These are phyloP conservation scores for Pleuronectes platessa DNA, from an alignment of 2,113 vertebrate genomes.

Conservation along the genomic window DNA sequence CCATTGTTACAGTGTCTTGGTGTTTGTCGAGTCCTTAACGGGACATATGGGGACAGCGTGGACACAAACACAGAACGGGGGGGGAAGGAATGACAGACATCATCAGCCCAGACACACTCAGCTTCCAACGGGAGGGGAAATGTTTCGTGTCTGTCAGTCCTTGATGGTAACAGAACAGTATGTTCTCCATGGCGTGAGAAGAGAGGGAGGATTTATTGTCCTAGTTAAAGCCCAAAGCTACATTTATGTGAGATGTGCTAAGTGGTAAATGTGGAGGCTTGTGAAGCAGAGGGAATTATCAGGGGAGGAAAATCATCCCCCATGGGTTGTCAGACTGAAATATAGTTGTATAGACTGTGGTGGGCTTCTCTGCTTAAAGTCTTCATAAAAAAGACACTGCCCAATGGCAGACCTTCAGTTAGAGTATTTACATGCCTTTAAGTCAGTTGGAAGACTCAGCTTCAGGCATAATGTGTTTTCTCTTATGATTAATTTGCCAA, in stretches of 20 bases:
- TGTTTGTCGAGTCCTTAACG: slow-evolving; percentile 47
- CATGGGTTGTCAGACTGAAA: slow-evolving; percentile 1
- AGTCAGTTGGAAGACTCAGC: background rate
- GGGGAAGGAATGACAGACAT: slow-evolving; percentile 47
- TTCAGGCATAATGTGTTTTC: background rate
- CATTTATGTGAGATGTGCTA: slow-evolving; percentile 28
- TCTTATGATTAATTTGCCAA: background rate
- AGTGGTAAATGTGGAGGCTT: background rate
- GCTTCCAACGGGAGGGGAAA: background rate
- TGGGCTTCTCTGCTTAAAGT: background rate
- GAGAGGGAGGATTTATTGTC: slow-evolving; percentile 32
- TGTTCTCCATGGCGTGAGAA: slow-evolving; percentile 20
- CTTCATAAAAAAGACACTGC: background rate
- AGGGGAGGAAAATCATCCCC: background rate
- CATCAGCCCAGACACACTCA: slow-evolving; percentile 15
- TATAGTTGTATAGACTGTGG: background rate
- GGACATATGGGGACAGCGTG: slow-evolving; percentile 34
- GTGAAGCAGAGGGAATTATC: background rate
- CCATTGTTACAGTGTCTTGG: slow-evolving; percentile 7
- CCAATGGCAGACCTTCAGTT: background rate
- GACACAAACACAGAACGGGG: slow-evolving; percentile 18
- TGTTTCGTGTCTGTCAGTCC: slow-evolving; percentile 17
- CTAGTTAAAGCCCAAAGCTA: slow-evolving; percentile 28
- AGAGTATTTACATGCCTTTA: background rate
- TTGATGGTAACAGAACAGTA: slow-evolving; percentile 52